Percentiles rank a stretch among this genome's conserved stretches.
Evolutionary conservation across 2,797 vertebrate genomes (phyloP).

Genomic region (Enteromius treurensis): DNA sequence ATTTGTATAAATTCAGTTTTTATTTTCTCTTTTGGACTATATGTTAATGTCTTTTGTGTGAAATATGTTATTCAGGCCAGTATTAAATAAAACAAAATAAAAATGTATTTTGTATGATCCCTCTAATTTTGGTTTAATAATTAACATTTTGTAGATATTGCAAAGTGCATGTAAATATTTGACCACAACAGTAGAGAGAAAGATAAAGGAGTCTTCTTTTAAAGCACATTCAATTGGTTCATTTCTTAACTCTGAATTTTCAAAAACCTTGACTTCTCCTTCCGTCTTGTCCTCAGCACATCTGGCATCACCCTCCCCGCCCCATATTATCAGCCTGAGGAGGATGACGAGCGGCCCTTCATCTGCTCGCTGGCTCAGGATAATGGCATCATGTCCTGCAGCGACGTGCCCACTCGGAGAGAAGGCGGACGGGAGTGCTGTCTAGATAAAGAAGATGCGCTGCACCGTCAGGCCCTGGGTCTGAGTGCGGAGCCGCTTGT

Average conservation of each 20-base stretch:
- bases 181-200: neutral
- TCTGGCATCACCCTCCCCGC: constrained; percentile 86
- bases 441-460: constrained; percentile 90
- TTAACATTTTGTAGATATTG: neutral
- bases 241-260: neutral
- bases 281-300: constrained; percentile 75
- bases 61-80: neutral
- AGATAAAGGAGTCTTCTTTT: neutral
- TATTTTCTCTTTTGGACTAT: too few species aligned
- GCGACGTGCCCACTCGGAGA: constrained; percentile 87
- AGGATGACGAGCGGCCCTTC: constrained; percentile 95
- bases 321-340: constrained; percentile 91
- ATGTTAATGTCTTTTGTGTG: neutral
- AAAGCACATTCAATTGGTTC: neutral
- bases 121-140: neutral
- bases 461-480: constrained; percentile 81
- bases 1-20: too few species aligned
- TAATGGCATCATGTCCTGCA: constrained; percentile 96
- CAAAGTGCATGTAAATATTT: neutral
- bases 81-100: neutral
- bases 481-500: constrained; percentile 78
- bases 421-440: constrained; percentile 92
- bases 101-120: neutral
- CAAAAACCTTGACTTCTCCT: constrained; percentile 5
- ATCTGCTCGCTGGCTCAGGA: constrained; percentile 96